phyloP scores from a whole-genome alignment of 1,140 invertebrate genomes.

The Drosophila paulistorum region DNA sequence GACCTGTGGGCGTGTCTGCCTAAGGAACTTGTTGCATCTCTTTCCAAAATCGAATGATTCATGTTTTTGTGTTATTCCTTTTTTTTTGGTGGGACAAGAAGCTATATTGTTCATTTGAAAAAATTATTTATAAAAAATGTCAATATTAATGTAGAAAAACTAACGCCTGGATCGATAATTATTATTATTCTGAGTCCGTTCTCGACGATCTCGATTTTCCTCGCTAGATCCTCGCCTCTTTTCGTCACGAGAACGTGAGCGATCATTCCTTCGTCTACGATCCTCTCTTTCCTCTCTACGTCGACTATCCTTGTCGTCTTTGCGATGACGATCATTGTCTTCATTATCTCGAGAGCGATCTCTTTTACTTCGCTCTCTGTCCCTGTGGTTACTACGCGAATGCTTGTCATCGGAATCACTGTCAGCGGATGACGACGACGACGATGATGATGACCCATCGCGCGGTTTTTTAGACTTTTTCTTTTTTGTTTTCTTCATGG shows the following conservation, averaged over 20 bases:
- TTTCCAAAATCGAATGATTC: neutral
- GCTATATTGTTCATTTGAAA: neutral
- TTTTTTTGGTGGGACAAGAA: neutral
- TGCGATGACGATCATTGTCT: conserved; percentile 34
- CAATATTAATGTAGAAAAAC: conserved; percentile 1
- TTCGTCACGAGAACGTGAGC: conserved; percentile 39
- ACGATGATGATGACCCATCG: conserved; percentile 26
- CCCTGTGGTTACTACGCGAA: conserved; percentile 19
- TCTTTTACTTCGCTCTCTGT: conserved; percentile 20
- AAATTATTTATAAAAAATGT: neutral
- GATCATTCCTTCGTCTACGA: conserved; percentile 21
- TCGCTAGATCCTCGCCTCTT: conserved; percentile 29
- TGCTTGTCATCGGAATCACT: conserved; percentile 35
- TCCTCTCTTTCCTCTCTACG: conserved; percentile 38
- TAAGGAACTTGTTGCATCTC: neutral
- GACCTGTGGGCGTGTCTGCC: too few species aligned
- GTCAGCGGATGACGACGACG: conserved; percentile 47
- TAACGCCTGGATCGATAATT: conserved; percentile 47
- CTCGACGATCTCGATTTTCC: conserved; percentile 37
- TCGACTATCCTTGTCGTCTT: conserved; percentile 22
- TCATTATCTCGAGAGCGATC: neutral
- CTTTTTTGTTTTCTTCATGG: conserved; percentile 51
- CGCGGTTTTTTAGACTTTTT: conserved; percentile 33
- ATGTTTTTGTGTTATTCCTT: too few species aligned
- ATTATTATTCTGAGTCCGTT: conserved; percentile 44